Base-by-base conservation (phyloP, 2,888 invertebrate species). In the Leucophenga maculata region DNA sequence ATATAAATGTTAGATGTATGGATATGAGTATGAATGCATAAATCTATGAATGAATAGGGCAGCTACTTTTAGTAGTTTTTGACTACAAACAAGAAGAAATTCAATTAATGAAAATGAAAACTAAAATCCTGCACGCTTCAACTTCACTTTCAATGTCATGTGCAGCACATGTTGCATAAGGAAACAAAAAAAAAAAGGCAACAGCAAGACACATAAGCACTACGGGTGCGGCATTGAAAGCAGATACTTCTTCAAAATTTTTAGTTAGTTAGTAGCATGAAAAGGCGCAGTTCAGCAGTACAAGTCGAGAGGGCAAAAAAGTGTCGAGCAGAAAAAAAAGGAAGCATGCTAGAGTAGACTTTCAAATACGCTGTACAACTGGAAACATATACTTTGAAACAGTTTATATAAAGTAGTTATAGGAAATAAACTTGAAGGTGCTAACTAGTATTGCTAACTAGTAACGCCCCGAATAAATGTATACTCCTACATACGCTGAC, bases 1-100 rank as follows among this genome's bases (percentile, higher is more conserved):
- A 52, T 70, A 70, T 65, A 73, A 77, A 82, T 75, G 83, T 79
- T 81, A 79, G 83, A 83, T 83, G 77, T 78, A 82, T 82, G 82
- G 76, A 80, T 26, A 26, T 26, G 26, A 3, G 2, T 26, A 83
- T 83, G 82, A 16, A 50, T 50, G 50, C n/a, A 50, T 50, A 50
- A 50, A 50, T 50, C 16, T 50, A 50, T 50, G 16, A 50, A 50
- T 50, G 18, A 18, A 16, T 50, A 26, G 26, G 26, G 26, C 26
- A 26, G 26, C 26, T 50, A 50, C 50, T 50, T 50, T 50, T 50
- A 11, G 14, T 50, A 26, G 26, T 50, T 18, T 1, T 50, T 50
- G 16, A 6, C 18, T 57, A 65, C 54, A 65, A 69, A 68, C 31
- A 3, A 2, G 11, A 39, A 39, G 11, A 39, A 39, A 69, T 68